Percentiles rank a stretch among this genome's conserved stretches.
These are phyloP conservation scores for Leucoptera coffeella DNA, from an alignment of 2,888 invertebrate genomes.

Conservation along the genomic window DNA sequence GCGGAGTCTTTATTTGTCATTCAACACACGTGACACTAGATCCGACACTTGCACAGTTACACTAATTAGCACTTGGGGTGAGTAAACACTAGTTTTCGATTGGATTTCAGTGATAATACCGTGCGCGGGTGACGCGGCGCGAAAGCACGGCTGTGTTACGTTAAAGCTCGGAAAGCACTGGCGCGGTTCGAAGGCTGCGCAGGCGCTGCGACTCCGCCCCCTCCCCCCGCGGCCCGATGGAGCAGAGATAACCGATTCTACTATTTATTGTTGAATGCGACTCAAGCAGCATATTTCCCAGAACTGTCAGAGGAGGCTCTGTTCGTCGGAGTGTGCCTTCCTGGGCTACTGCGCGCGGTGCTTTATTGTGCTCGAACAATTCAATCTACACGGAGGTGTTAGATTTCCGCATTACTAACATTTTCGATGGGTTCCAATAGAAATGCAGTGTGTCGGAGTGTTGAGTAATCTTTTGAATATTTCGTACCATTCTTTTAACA, in stretches of 20 bases:
- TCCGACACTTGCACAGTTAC: too few species aligned
- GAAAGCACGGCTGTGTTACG: constrained; percentile 27
- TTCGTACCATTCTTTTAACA: too few species aligned
- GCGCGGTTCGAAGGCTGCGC: constrained; percentile 39
- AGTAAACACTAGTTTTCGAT: background rate
- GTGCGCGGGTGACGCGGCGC: constrained; percentile 9
- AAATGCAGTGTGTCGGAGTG: too few species aligned
- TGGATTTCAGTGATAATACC: constrained; percentile 16
- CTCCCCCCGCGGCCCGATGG: constrained; percentile 26
- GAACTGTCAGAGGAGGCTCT: too few species aligned
- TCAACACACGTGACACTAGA: constrained; percentile 42
- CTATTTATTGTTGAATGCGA: constrained; percentile 45
- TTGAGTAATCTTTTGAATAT: too few species aligned
- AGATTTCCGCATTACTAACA: too few species aligned
- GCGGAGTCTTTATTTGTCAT: constrained; percentile 52
- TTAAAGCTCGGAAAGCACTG: constrained; percentile 38
- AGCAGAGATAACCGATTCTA: constrained; percentile 45
- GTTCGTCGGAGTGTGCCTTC: too few species aligned
- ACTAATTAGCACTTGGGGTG: background rate
- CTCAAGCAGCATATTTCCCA: too few species aligned
- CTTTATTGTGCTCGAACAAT: too few species aligned
- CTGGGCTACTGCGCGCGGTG: too few species aligned
- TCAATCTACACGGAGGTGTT: too few species aligned
- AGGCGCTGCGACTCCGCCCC: constrained; percentile 22
- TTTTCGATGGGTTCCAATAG: too few species aligned